These are phyloP conservation scores for Diplazon laetatorius DNA, from an alignment of 2,888 invertebrate species.

Conservation along the genomic window DNA sequence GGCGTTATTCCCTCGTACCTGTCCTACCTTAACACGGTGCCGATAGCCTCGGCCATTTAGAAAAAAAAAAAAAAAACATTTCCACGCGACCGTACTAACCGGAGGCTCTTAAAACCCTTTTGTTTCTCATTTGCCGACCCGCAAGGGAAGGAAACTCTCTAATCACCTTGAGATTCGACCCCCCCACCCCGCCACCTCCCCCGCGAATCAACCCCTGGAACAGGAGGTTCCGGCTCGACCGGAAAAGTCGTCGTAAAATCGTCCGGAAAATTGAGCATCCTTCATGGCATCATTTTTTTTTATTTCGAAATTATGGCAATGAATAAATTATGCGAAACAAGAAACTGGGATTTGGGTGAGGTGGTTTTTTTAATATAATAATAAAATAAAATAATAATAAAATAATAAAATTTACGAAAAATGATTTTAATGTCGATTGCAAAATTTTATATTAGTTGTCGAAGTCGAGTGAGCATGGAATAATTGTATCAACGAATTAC, in stretches of 20 bases:
- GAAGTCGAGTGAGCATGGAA: no score
- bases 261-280: background rate
- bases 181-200: slow-evolving; percentile 17
- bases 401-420: no score
- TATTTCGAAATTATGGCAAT: background rate
- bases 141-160: slow-evolving; percentile 32
- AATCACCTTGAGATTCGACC: slow-evolving; percentile 62
- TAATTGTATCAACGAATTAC: no score
- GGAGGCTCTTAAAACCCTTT: slow-evolving; percentile 30
- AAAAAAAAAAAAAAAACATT: slow-evolving; percentile 36
- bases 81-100: slow-evolving; percentile 43
- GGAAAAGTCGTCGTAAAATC: slow-evolving; percentile 36
- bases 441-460: no score
- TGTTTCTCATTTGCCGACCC: slow-evolving; percentile 33
- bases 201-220: slow-evolving; percentile 23
- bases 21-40: slow-evolving; percentile 6
- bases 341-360: no score
- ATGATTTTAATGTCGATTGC: no score
- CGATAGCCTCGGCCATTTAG: slow-evolving; percentile 25
- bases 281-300: background rate
- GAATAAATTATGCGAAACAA: background rate
- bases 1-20: slow-evolving; percentile 47
- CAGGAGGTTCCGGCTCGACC: background rate
- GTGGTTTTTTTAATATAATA: no score
- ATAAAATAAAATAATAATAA: no score